Conservation (phyloP, 2,113 vertebrate genomes). For the cattle (Bos taurus) region ARS-UCD2.0 NC_037347.1:25333501-25334000, state of each 20-base stretch:
- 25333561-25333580: neutral
- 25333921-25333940: neutral
- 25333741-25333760: neutral
- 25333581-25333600: neutral
- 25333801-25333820: rapidly evolving
- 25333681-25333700: neutral
- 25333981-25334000: neutral
- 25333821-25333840: rapidly evolving
- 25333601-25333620: neutral
- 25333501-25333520: neutral
- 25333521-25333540: neutral
- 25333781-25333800: rapidly evolving
- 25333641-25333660: neutral
- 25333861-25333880: neutral
- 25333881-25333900: neutral
- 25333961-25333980: neutral
- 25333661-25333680: neutral
- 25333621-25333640: neutral
- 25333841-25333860: neutral
- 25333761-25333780: neutral
- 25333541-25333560: neutral
- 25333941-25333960: neutral
- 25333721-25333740: neutral
- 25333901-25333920: no score
- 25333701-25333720: neutral